Evolutionary conservation across 2,888 invertebrate genomes (phyloP).

Genomic region (Artemia sinica): DNA sequence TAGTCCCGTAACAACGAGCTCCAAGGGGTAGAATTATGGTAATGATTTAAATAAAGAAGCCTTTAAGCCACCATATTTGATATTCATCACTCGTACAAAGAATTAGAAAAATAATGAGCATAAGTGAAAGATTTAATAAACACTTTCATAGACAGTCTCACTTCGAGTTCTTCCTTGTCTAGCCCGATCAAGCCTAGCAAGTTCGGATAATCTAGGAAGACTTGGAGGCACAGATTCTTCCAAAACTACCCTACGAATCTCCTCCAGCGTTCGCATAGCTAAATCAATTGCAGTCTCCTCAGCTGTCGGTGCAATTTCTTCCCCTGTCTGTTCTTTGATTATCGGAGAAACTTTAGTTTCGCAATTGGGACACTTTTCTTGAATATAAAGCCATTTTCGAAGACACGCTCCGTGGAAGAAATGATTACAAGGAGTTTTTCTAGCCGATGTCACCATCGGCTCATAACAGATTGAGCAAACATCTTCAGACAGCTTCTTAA

Average conservation of each 20-base stretch:
- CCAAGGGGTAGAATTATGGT: too few relatives aligned
- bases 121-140: too few relatives aligned
- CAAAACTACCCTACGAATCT: not conserved
- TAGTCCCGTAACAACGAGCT: too few relatives aligned
- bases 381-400: conserved; percentile 38
- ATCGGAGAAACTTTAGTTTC: conserved; percentile 26
- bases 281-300: too few relatives aligned
- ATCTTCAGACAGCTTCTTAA: conserved; percentile 31
- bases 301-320: not conserved
- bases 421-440: conserved; percentile 36
- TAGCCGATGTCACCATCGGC: conserved; percentile 31
- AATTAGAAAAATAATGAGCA: too few relatives aligned
- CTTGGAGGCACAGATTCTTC: not conserved
- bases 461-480: conserved; percentile 40
- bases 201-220: not conserved
- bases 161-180: not conserved
- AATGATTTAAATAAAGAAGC: too few relatives aligned
- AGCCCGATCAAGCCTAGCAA: not conserved
- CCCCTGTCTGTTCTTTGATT: not conserved
- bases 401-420: conserved; percentile 38
- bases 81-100: too few relatives aligned
- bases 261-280: not conserved
- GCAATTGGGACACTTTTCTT: conserved; percentile 36
- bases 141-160: not conserved
- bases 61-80: too few relatives aligned